Conservation (phyloP, 2,113 vertebrate species). For the Jacana jacana region DNA sequence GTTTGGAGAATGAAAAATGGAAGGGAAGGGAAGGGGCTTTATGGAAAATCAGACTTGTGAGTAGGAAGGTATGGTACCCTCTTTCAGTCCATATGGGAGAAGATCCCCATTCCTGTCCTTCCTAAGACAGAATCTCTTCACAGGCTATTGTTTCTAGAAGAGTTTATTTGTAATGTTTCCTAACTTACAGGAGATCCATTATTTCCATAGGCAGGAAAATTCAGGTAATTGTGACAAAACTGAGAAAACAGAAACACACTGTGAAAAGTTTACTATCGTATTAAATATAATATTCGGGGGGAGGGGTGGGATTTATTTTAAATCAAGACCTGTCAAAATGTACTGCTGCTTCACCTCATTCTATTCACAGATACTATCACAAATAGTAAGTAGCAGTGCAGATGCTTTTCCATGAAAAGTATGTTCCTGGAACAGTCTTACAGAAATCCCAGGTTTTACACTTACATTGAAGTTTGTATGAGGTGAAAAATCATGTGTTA, state of each 20-base stretch:
- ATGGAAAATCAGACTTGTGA: background rate
- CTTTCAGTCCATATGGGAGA: background rate
- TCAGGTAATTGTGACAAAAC: background rate
- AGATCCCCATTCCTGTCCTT: background rate
- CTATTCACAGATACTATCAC: background rate
- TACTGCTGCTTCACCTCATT: background rate
- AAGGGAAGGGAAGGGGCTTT: background rate
- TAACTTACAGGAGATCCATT: background rate
- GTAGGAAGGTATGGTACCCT: background rate
- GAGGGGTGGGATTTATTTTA: background rate
- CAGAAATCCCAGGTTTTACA: background rate
- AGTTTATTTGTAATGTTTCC: background rate
- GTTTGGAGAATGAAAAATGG: background rate
- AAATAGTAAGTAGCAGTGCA: background rate
- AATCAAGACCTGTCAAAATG: background rate
- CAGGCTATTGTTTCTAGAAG: background rate
- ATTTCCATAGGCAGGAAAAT: background rate
- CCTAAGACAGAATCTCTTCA: background rate
- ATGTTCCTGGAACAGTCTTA: background rate
- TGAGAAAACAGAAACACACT: background rate
- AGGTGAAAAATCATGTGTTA: background rate
- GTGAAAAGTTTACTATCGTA: background rate
- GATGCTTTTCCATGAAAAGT: background rate
- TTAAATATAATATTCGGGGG: background rate
- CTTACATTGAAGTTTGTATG: background rate